Percentiles rank a stretch among this genome's conserved stretches.
Conservation (phyloP, 2,888 invertebrate species). For the Epistrophella euchroma region DNA sequence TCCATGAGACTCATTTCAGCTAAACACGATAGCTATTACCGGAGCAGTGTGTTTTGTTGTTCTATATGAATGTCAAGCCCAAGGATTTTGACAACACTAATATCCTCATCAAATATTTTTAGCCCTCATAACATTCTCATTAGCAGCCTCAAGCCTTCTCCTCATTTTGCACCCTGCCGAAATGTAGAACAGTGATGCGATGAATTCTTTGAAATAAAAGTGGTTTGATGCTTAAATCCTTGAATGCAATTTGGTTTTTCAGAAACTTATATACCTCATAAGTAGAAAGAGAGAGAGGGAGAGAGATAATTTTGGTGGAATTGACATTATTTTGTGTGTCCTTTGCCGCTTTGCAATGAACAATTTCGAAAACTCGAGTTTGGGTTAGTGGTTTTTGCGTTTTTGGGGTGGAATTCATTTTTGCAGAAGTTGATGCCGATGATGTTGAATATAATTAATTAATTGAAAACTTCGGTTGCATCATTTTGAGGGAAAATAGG, state of each 20-base stretch:
- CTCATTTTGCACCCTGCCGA: background rate
- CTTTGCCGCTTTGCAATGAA: background rate
- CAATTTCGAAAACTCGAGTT: background rate
- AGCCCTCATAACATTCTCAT: background rate
- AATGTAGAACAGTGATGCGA: background rate
- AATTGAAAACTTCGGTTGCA: slow-evolving; percentile 39
- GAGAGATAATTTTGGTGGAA: slow-evolving; percentile 8
- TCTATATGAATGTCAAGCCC: background rate
- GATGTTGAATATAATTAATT: slow-evolving; percentile 40
- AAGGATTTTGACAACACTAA: background rate
- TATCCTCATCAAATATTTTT: slow-evolving; percentile 38
- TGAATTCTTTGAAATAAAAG: slow-evolving; percentile 5
- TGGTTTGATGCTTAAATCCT: slow-evolving; percentile 18
- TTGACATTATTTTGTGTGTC: slow-evolving; percentile 7
- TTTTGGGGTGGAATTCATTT: slow-evolving; percentile 5
- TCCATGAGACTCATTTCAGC: background rate
- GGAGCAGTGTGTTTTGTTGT: background rate
- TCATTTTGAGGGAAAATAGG: slow-evolving; percentile 18
- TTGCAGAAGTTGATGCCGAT: slow-evolving; percentile 13
- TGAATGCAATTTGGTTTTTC: slow-evolving; percentile 4
- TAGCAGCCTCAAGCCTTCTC: background rate
- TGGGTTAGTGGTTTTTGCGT: slow-evolving; percentile 10
- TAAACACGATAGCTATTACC: background rate
- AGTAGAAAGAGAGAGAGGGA: background rate
- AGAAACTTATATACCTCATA: background rate